Evolutionary conservation across 2,888 invertebrate species (phyloP), one percentile per base, ranked within the genome.

Genomic region (Caenorhabditis sp.): DNA sequence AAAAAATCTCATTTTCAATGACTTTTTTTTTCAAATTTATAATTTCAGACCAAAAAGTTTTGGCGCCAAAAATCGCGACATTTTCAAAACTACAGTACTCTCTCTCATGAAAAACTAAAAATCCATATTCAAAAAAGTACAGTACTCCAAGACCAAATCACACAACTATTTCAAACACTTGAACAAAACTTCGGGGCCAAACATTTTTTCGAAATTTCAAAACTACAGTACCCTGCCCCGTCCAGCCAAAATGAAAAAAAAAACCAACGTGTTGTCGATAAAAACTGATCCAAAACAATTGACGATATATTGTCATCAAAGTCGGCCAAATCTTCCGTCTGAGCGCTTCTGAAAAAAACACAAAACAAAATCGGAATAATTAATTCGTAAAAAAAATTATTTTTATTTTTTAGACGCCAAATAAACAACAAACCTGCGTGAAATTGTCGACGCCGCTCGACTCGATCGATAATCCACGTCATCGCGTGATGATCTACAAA

Each of bases 281-380:
- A 51, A 61, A 76, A 83, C 26, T 83, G 80, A 53, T 83, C 83
- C 10, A 83, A 71, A 36, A 83, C 71, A 31, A 83, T 74, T 6
- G 79, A 73, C 2, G 78, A 79, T 21, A 75, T 65, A 58, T 78
- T 78, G 67, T 83, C 83, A 65, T 83, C 83, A 60, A 79, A 82
- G 58, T 82, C 82, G 23, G 78, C 78, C 53, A 82, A 43, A 58
- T 82, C 79, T 66, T 82, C 82, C 1, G 82, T 82, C 54, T 77
- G 71, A 6, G 67, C 76, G 23, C 77, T 78, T 58, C 79, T 78
- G 59, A 62, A 77, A 73, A 24, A 27, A 12, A 62, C 61, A 50
- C 6, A 36, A 55, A 26, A 26, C 3, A 24, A 55, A 26, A 55
- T 14, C 4, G 3, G 21, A 55, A 55, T 55, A 27, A 5, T 19